phyloP scores from a whole-genome alignment of 2,113 vertebrate genomes.

The Pteropus alecto region DNA sequence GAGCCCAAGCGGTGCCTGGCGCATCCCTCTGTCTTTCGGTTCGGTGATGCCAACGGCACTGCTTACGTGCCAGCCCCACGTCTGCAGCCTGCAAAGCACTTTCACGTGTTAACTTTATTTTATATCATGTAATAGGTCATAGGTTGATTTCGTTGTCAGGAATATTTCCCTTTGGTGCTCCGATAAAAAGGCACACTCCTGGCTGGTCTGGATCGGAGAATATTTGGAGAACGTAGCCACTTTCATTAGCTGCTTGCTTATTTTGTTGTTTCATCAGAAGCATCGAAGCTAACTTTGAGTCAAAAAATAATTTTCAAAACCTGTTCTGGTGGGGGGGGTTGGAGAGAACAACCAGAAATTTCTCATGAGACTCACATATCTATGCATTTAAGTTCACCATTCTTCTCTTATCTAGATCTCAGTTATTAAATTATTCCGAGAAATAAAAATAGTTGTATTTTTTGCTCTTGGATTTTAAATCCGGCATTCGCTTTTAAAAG shows the following conservation, averaged over 20 bases:
- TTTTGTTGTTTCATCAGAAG: neutral
- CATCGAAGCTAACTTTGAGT: neutral
- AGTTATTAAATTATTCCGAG: neutral
- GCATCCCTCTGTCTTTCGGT: neutral
- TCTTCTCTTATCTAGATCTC: neutral
- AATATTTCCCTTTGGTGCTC: neutral
- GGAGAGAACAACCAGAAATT: neutral
- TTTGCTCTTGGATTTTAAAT: neutral
- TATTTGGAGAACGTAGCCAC: neutral
- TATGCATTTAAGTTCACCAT: neutral
- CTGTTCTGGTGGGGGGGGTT: neutral
- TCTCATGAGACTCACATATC: neutral
- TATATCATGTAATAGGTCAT: neutral
- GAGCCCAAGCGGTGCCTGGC: neutral
- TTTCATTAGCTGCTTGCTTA: neutral
- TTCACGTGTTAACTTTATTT: neutral
- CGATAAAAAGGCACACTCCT: neutral
- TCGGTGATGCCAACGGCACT: neutral
- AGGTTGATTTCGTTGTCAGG: neutral
- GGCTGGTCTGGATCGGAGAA: neutral
- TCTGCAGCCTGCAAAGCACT: neutral
- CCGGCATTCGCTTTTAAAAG: neutral
- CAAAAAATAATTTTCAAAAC: neutral
- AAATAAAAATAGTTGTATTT: neutral
- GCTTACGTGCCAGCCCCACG: accelerated